Conservation (phyloP, 1,140 invertebrate genomes). For the Calliphora vicina region DNA sequence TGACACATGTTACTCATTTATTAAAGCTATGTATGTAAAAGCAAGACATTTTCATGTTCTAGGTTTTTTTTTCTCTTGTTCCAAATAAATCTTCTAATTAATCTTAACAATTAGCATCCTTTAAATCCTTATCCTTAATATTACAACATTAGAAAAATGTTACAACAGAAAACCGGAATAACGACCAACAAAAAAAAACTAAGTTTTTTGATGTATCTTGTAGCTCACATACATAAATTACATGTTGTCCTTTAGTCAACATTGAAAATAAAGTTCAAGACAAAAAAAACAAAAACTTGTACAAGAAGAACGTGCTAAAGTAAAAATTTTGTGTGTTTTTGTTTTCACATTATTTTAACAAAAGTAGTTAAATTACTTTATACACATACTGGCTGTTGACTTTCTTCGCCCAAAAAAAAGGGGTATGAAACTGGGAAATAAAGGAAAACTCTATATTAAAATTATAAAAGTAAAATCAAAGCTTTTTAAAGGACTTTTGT, state of each 20-base stretch:
- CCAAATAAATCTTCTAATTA: slow-evolving; percentile 10
- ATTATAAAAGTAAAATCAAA: not conserved
- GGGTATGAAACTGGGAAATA: not conserved
- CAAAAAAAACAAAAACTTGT: not conserved
- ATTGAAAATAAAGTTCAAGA: not conserved
- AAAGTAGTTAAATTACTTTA: not conserved
- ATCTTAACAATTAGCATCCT: slow-evolving; percentile 32
- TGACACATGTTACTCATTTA: slow-evolving; percentile 9
- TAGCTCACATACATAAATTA: not conserved
- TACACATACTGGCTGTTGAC: not conserved
- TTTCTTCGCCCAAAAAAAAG: not conserved
- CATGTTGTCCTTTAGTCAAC: not conserved
- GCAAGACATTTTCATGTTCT: not conserved
- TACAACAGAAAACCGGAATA: not conserved
- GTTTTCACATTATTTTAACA: too few species aligned
- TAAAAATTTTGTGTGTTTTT: not conserved
- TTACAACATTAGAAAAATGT: not conserved
- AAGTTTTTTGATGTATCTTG: not conserved
- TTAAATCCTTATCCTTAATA: slow-evolving; percentile 1
- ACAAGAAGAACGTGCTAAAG: not conserved
- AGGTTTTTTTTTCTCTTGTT: not conserved
- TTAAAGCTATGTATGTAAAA: not conserved
- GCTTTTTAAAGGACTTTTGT: not conserved
- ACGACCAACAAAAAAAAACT: not conserved
- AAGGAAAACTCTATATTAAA: not conserved